phyloP scores from a whole-genome alignment of 2,113 vertebrate species.

The Vulpes lagopus region DNA sequence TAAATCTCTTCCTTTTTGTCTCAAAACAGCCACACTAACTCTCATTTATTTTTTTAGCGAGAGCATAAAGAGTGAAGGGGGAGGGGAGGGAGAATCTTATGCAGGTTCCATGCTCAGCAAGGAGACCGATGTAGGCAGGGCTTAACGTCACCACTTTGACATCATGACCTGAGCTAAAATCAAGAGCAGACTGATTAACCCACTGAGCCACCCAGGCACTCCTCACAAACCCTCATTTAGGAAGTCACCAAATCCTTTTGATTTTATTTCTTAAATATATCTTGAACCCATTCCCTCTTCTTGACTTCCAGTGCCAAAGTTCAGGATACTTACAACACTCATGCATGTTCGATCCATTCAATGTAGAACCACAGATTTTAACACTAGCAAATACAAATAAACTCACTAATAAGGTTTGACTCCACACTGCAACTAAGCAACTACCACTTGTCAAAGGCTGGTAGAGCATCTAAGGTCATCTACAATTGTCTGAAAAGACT shows the following conservation, averaged over 20 bases:
- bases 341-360: neutral
- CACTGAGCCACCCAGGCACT: neutral
- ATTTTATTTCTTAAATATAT: constrained; percentile 33
- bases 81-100: neutral
- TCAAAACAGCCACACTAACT: neutral
- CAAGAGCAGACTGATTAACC: neutral
- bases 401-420: neutral
- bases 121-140: neutral
- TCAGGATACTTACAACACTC: neutral
- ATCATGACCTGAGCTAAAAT: neutral
- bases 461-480: neutral
- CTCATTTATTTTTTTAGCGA: neutral
- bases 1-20: neutral
- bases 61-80: neutral
- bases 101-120: neutral
- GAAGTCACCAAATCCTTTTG: neutral
- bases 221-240: neutral
- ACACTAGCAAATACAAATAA: neutral
- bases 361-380: neutral
- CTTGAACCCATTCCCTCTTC: constrained; percentile 1
- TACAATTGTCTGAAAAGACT: constrained; percentile 22
- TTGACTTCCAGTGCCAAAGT: neutral
- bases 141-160: neutral
- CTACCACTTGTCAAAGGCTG: neutral
- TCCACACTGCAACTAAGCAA: neutral